phyloP scores from a whole-genome alignment of 1,140 invertebrate genomes.

The Physella acuta region DNA sequence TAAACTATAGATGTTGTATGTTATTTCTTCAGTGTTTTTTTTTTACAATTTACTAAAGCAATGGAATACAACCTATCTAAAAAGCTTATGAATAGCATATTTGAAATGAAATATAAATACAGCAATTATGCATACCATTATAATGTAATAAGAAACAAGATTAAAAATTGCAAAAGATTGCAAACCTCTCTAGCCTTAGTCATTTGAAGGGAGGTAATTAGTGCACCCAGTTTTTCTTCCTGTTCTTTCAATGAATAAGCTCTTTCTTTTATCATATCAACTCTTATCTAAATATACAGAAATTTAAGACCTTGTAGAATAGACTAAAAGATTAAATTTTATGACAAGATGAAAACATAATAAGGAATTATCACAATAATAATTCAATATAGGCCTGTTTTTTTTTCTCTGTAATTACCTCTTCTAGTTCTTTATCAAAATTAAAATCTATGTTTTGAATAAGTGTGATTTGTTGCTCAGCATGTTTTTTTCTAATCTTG shows the following conservation, averaged over 20 bases:
- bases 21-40: too few species aligned
- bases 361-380: too few species aligned
- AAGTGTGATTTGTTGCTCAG: slow-evolving; percentile 50
- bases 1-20: too few species aligned
- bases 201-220: slow-evolving; percentile 53
- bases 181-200: slow-evolving; percentile 57
- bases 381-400: too few species aligned
- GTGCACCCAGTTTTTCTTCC: slow-evolving; percentile 53
- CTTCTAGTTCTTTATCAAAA: slow-evolving; percentile 52
- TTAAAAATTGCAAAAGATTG: too few species aligned
- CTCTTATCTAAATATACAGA: slow-evolving; percentile 39
- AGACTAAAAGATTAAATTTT: background rate
- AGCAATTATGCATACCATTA: too few species aligned
- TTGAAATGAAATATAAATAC: too few species aligned
- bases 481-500: slow-evolving; percentile 51
- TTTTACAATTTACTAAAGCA: too few species aligned
- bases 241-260: slow-evolving; percentile 52
- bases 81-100: too few species aligned
- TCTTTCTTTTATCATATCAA: slow-evolving; percentile 55
- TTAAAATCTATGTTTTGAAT: slow-evolving; percentile 49
- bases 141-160: too few species aligned
- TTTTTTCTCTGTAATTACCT: too few species aligned
- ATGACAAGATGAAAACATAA: background rate
- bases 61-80: too few species aligned
- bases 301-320: background rate